Evolutionary conservation across 2,888 invertebrate genomes (phyloP), one percentile per base, ranked within the genome.

Genomic region (Melangyna quadrimaculata): DNA sequence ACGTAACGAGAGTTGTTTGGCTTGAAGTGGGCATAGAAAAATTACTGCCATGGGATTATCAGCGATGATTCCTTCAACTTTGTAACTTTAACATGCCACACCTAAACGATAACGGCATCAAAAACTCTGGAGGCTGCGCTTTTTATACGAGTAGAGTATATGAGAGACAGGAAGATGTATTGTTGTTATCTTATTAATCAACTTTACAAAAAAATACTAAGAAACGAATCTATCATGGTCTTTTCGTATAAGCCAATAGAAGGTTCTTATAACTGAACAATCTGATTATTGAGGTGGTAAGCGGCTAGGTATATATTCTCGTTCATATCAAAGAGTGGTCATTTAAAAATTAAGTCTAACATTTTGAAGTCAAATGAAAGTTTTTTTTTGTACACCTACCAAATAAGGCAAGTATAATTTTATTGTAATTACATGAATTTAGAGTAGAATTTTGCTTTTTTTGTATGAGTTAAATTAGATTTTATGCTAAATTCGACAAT

Each of bases 11-110:
- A 45, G 29, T 65, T 19, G 45, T 48, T 67, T 32, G 45, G 10
- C 29, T 67, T 67, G 65, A 67, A 35, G 65, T 67, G 65, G 65
- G 65, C 45, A n/a, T n/a, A 48, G 65, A 48, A 32, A 67, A 63
- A 63, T 43, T 40, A 27, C 63, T 63, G 61, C 24, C 61, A 43
- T 63, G 17, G 27, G 40, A 65, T 48, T 65, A 67, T 67, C 65
- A 48, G 48, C 29, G 65, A 67, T 67, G 48, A 67, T 32, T 67
- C 65, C 35, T 48, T 67, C 65, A 67, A 67, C 65, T 67, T 48
- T 67, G 65, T 14, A 22, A 35, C 22, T 67, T 67, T 48, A 48
- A 24, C 29, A 32, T 48, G 32, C 65, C 65, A 45, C 65, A 67
- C 65, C 65, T 67, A 9, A 17, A 14, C 22, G 48, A 67, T 48